A percentile compares a stretch with the other conserved stretches of the same genome.
phyloP scores from a whole-genome alignment of 2,797 vertebrate genomes.

The Ctenosaura bakeri region DNA sequence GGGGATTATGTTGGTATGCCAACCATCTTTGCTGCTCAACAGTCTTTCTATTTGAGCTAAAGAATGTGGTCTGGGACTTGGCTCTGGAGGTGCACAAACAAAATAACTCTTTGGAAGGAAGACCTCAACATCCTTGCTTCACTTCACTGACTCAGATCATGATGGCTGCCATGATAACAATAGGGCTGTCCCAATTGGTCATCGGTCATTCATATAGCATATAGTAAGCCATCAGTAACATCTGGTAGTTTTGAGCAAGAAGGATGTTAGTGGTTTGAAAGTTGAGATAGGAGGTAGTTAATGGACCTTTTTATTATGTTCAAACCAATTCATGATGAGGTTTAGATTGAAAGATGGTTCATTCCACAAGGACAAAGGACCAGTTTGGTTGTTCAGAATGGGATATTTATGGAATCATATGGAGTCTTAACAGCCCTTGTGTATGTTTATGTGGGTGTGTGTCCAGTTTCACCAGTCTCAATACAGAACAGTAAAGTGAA shows the following conservation, averaged over 20 bases:
- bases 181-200: not conserved
- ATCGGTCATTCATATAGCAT: not conserved
- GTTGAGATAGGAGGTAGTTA: not conserved
- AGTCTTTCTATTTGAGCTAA: not conserved
- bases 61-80: not conserved
- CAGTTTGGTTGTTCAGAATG: too few relatives aligned
- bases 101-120: too few relatives aligned
- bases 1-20: not conserved
- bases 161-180: not conserved
- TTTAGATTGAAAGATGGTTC: not conserved
- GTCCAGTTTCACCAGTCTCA: not conserved
- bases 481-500: not conserved
- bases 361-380: not conserved
- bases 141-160: not conserved
- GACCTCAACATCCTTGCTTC: not conserved
- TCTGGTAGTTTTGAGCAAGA: not conserved
- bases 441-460: too few relatives aligned
- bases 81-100: not conserved
- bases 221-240: not conserved
- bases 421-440: not conserved
- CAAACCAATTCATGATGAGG: not conserved
- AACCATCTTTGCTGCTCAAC: not conserved
- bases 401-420: not conserved
- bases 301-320: not conserved
- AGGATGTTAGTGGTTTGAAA: not conserved